These are phyloP conservation scores for Tragelaphus eurycerus DNA, from an alignment of 2,797 vertebrate genomes.

Conservation along the genomic window DNA sequence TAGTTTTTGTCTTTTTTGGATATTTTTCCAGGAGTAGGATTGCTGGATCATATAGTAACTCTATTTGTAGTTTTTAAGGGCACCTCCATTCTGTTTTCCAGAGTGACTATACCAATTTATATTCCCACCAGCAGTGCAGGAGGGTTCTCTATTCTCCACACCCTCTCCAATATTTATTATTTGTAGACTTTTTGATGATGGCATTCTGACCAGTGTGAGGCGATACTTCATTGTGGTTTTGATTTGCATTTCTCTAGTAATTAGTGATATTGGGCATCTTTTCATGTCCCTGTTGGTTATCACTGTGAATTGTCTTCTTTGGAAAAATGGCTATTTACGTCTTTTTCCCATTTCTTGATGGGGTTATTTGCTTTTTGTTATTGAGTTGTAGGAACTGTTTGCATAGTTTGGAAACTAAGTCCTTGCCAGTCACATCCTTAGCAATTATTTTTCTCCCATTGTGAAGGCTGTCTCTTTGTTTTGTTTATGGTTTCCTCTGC, in stretches of 20 bases:
- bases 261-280: not conserved
- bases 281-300: not conserved
- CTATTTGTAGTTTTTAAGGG: not conserved
- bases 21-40: not conserved
- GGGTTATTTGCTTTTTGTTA: not conserved
- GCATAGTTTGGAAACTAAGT: not conserved
- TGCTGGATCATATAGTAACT: not conserved
- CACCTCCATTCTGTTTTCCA: not conserved
- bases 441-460: not conserved
- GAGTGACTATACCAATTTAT: not conserved
- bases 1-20: not conserved
- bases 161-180: not conserved
- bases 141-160: not conserved
- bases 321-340: not conserved
- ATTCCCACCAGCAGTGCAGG: not conserved
- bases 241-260: not conserved
- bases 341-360: not conserved
- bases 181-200: not conserved
- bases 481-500: not conserved
- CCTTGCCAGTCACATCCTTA: not conserved
- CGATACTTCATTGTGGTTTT: not conserved
- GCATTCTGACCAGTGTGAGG: not conserved
- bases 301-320: not conserved
- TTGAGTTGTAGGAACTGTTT: not conserved
- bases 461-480: not conserved